Percentiles rank a stretch among this genome's conserved stretches.
Conservation (phyloP, 2,797 vertebrate genomes). For the Acipenser transmontanus region DNA sequence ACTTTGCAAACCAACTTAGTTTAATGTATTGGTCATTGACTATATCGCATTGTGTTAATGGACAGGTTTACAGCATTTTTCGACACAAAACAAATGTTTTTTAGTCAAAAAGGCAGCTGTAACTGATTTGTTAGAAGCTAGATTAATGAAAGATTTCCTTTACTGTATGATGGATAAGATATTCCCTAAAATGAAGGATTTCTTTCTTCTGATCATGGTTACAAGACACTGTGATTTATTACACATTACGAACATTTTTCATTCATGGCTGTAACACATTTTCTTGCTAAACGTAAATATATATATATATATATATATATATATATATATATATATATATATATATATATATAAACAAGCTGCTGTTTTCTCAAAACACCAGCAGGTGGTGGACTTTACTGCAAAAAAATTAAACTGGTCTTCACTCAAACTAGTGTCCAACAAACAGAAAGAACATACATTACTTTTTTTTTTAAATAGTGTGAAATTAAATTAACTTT, state of each 20-base stretch:
- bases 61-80: too few relatives aligned
- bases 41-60: too few relatives aligned
- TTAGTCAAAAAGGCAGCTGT: too few relatives aligned
- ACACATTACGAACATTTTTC: neutral
- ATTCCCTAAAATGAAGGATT: neutral
- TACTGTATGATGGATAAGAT: conserved; percentile 1
- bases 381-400: conserved; percentile 75
- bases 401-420: conserved; percentile 41
- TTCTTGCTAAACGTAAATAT: too few relatives aligned
- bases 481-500: too few relatives aligned
- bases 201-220: neutral
- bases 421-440: too few relatives aligned
- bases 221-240: neutral
- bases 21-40: too few relatives aligned
- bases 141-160: neutral
- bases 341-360: neutral
- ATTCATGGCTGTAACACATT: neutral
- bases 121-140: neutral
- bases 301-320: neutral
- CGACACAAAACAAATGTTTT: too few relatives aligned
- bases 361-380: conserved; percentile 41
- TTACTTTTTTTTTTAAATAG: too few relatives aligned
- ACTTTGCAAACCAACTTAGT: too few relatives aligned
- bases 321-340: neutral
- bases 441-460: too few relatives aligned